Percentiles rank a stretch among this genome's conserved stretches.
Evolutionary conservation across 2,888 invertebrate genomes (phyloP).

Genomic region (Morinoia aosen): DNA sequence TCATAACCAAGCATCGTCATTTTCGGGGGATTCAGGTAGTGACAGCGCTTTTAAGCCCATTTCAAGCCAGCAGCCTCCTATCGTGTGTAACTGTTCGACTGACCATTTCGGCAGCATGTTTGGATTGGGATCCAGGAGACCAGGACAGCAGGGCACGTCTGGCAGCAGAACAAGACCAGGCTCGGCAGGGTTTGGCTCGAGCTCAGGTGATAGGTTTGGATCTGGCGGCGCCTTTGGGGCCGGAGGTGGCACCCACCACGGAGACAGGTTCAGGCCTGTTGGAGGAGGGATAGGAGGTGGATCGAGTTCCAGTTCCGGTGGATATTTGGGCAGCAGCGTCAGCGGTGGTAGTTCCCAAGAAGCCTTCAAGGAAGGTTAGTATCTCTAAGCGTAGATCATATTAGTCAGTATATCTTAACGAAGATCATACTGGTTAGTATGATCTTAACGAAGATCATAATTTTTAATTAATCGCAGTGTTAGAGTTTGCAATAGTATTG

Average conservation of each 20-base stretch:
- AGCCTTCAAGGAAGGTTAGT: constrained; percentile 9
- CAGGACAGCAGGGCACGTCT: background rate
- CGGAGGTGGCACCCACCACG: background rate
- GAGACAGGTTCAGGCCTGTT: background rate
- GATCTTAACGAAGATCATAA: no score
- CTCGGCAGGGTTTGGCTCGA: background rate
- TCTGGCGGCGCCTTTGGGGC: background rate
- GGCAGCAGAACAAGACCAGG: background rate
- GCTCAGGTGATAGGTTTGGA: background rate
- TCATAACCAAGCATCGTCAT: background rate
- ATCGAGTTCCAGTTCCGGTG: background rate
- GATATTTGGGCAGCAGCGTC: constrained; percentile 35
- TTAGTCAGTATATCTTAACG: no score
- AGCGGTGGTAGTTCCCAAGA: background rate
- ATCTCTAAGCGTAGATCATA: background rate
- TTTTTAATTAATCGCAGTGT: no score
- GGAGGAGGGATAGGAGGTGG: background rate
- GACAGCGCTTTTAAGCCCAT: background rate
- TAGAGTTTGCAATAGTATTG: no score
- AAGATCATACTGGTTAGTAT: no score
- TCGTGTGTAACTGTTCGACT: constrained; percentile 47
- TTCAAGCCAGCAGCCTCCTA: background rate
- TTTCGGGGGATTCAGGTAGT: background rate
- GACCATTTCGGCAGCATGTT: constrained; percentile 14
- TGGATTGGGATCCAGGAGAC: background rate